phyloP scores from a whole-genome alignment of 2,888 invertebrate genomes.

The Gortyna flavago region DNA sequence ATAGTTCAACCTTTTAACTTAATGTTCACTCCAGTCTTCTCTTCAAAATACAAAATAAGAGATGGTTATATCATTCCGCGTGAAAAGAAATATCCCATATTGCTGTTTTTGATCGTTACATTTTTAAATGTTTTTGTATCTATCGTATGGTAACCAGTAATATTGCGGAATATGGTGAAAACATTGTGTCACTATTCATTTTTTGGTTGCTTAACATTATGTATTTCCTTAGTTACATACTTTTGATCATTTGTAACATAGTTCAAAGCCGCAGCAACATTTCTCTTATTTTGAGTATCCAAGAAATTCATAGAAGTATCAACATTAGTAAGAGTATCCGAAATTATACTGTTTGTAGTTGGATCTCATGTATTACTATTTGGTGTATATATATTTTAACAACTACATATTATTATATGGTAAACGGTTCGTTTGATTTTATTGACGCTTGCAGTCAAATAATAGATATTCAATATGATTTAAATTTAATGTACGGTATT shows the following conservation, averaged over 20 bases:
- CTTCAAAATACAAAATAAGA: slow-evolving; percentile 27
- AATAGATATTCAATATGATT: not conserved
- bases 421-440: not conserved
- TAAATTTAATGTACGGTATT: slow-evolving; percentile 19
- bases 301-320: slow-evolving; percentile 15
- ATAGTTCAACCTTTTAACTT: slow-evolving; percentile 15
- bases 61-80: not conserved
- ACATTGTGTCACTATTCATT: rapidly evolving
- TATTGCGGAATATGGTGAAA: rapidly evolving
- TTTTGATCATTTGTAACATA: slow-evolving; percentile 15
- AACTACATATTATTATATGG: not conserved
- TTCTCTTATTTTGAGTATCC: slow-evolving; percentile 18
- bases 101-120: not conserved
- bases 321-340: not conserved
- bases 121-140: not conserved
- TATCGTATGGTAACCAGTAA: rapidly evolving
- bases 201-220: not conserved
- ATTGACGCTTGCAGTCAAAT: not conserved
- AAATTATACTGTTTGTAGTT: slow-evolving; percentile 7
- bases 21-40: not conserved
- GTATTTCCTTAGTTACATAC: not conserved
- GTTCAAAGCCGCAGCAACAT: not conserved
- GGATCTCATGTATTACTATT: not conserved
- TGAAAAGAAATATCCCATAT: slow-evolving; percentile 20
- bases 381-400: not conserved